These are phyloP conservation scores for Macrotrachela quadricornifera DNA, from an alignment of 1,140 invertebrate genomes.

Conservation along the genomic window DNA sequence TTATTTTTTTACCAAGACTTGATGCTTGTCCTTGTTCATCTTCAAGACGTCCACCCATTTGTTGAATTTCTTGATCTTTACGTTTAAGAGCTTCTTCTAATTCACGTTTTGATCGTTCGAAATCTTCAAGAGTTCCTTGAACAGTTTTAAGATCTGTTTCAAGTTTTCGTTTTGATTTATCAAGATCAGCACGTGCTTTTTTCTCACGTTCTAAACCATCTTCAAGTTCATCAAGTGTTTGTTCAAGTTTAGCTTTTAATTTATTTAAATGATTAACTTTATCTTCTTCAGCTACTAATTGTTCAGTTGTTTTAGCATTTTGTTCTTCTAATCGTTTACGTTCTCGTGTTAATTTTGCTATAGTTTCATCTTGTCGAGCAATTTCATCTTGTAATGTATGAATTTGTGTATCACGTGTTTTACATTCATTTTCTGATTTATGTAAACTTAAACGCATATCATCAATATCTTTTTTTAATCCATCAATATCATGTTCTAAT, in stretches of 20 bases:
- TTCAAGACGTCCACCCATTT: constrained; percentile 78
- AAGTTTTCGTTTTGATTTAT: constrained; percentile 73
- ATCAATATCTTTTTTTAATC: constrained; percentile 85
- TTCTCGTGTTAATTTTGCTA: constrained; percentile 97
- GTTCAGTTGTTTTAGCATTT: constrained; percentile 82
- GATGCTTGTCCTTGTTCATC: constrained; percentile 86
- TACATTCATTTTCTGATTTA: constrained; percentile 70
- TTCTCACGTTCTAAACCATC: constrained; percentile 92
- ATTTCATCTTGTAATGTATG: constrained; percentile 64
- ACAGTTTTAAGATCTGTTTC: constrained; percentile 94
- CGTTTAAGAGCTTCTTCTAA: constrained; percentile 53
- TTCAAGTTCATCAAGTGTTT: constrained; percentile 86
- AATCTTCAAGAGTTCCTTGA: constrained; percentile 85
- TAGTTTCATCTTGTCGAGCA: constrained; percentile 92
- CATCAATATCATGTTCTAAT: constrained; percentile 69
- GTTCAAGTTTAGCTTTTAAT: constrained; percentile 89
- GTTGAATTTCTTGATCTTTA: constrained; percentile 88
- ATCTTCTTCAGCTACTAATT: constrained; percentile 87
- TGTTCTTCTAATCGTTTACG: constrained; percentile 88
- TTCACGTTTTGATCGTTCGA: constrained; percentile 92
- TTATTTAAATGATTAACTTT: constrained; percentile 98
- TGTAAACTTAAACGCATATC: constrained; percentile 73
- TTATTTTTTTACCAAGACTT: constrained; percentile 90
- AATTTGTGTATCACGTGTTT: constrained; percentile 95
- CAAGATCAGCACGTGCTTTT: constrained; percentile 87